These are phyloP conservation scores for Scrobipalpa costella DNA, from an alignment of 2,888 invertebrate species.

Conservation along the genomic window DNA sequence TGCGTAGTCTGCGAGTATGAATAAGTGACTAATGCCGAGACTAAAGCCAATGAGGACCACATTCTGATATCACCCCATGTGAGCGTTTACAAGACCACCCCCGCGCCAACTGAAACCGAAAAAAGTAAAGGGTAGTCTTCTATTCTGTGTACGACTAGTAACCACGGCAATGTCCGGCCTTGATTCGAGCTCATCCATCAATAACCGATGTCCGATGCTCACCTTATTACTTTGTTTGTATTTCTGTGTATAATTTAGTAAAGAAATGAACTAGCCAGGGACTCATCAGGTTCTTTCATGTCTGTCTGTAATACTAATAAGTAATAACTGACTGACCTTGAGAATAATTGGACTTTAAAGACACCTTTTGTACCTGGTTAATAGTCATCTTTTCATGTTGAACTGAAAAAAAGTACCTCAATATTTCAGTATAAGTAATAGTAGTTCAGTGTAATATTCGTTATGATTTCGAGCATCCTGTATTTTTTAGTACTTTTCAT, in stretches of 20 bases:
- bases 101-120: slow-evolving; percentile 9
- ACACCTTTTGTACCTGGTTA: too few relatives aligned
- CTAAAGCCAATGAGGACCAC: slow-evolving; percentile 41
- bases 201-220: slow-evolving; percentile 44
- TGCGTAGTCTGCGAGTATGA: slow-evolving; percentile 83
- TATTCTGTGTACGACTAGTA: slow-evolving; percentile 61
- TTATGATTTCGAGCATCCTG: too few relatives aligned
- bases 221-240: slow-evolving; percentile 39
- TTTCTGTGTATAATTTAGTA: slow-evolving; percentile 25
- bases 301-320: background rate
- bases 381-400: too few relatives aligned
- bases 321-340: too few relatives aligned
- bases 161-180: slow-evolving; percentile 71
- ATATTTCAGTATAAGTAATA: too few relatives aligned
- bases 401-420: too few relatives aligned
- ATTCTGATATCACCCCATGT: slow-evolving; percentile 25
- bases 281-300: background rate
- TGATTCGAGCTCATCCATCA: slow-evolving; percentile 60
- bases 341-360: too few relatives aligned
- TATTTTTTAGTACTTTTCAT: too few relatives aligned
- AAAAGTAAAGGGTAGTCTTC: slow-evolving; percentile 25
- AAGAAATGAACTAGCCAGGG: background rate
- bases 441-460: too few relatives aligned
- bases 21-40: slow-evolving; percentile 42
- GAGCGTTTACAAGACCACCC: slow-evolving; percentile 1